Base-by-base conservation (phyloP, 2,113 vertebrate genomes). In the Carassius auratus region DNA sequence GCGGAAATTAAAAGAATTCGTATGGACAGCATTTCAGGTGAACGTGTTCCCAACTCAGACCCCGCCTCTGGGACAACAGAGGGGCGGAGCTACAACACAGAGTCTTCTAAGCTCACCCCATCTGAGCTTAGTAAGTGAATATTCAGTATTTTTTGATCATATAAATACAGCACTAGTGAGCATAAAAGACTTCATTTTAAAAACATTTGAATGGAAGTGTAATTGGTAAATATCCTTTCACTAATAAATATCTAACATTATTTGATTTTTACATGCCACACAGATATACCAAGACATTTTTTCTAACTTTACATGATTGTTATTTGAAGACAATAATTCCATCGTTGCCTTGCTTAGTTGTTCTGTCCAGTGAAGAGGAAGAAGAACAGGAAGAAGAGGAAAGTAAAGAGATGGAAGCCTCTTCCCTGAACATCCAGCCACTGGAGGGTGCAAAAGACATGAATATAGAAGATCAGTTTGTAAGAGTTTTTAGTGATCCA, bases 321-420 rank as follows among this genome's bases (percentile, higher is more conserved):
- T 75, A 64, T 14, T 33, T 71, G 26, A 68, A 82, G 12, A 23
- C 19, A 42, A 3, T 42, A 9, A 59, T 48, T 48, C 8, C 30
- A 0, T 76, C 12, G 15, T 64, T 45, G 10, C 68, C 13, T 76
- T 8, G 76, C 83, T 86, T 87, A 95, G 95, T 95, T 86, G 91
- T 95, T 68, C 87, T 95, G 73, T 95, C 95, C 76, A 95, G 95
- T 86, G 95, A 95, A 17, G 94, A 94, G 62, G 89, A 88, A 64
- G 94, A 94, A 6, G 95, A 95, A 13, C 80, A 85, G 10, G 95
- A 95, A 13, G 94, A 93, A 2, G 93, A 93, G 50, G 83, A 89
- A 62, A 77, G 80, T 4, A 30, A 36, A 57, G 77, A 79, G 33
- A 38, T 62, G 52, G 23, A 45, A 13, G 8, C 52, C 14, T 50